Evolutionary conservation across 2,113 vertebrate species (phyloP), one percentile per base, ranked within the genome.

Genomic region (Dinomys branickii): DNA sequence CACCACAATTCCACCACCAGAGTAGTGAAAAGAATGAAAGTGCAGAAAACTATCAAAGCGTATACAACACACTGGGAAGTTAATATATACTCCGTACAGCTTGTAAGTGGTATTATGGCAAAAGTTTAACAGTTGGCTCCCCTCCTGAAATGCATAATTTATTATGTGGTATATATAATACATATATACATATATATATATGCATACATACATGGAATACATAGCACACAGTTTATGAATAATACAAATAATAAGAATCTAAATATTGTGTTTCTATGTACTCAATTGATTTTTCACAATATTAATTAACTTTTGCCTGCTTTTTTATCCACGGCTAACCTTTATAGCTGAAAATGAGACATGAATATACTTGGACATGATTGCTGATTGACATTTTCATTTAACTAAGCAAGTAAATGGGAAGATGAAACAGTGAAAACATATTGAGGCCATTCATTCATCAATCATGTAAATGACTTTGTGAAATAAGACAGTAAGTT

Each of bases 241-340:
- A 77, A 77, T 77, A 47, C n/a, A 78, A 50, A 30, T 81, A n/a
- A n/a, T n/a, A n/a, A n/a, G n/a, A n/a, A 65, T 77, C 61, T 65
- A 56, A 92, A 83, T 73, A 87, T 20, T 87, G 0, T 61, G 69
- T 78, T 71, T 88, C 19, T 16, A 73, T 80, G 54, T 88, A 91
- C 69, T 80, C 24, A 78, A 30, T 28, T 94, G 50, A 75, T 91
- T 91, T 73, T 33, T 91, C 59, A 83, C 0, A 63, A 52, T 69
- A 61, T 85, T 69, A 54, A 91, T 83, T 71, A 78, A 94, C 44
- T 89, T 94, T 92, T 95, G n/a, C 58, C 41, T 85, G 50, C 8
- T 35, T 85, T 67, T 67, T 9, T 59, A 47, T 85, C 73, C 7
- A 63, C 38, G 50, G 20, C 7, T 28, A 94, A 73, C 13, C 50